phyloP scores from a whole-genome alignment of 2,797 vertebrate species.

The Crenuchus spilurus region DNA sequence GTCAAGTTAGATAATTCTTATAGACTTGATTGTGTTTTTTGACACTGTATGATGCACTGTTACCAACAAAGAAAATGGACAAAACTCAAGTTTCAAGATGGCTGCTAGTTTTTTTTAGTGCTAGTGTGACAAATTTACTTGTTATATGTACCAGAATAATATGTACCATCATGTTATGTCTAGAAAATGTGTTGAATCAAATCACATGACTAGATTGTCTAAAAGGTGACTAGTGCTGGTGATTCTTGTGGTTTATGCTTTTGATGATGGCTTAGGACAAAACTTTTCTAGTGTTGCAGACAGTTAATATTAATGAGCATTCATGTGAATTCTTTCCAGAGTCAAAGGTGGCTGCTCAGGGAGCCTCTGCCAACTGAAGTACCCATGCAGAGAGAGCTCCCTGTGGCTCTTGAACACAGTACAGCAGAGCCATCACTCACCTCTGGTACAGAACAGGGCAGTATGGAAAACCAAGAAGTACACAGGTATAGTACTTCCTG shows the following conservation, averaged over 20 bases:
- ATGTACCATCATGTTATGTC: no score
- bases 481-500: slow-evolving; percentile 61
- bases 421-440: slow-evolving; percentile 45
- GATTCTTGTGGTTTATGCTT: not conserved
- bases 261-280: not conserved
- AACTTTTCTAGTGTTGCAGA: not conserved
- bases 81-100: no score
- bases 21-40: no score
- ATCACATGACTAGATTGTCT: not conserved
- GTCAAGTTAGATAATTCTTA: no score
- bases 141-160: no score
- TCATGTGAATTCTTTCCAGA: slow-evolving; percentile 50
- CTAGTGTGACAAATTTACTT: no score
- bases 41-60: no score
- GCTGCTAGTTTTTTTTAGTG: no score
- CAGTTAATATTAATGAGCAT: not conserved
- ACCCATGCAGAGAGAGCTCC: slow-evolving; percentile 58
- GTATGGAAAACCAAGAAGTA: slow-evolving; percentile 58
- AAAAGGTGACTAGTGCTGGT: slow-evolving; percentile 4
- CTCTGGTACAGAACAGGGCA: slow-evolving; percentile 45
- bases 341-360: slow-evolving; percentile 59
- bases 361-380: slow-evolving; percentile 50
- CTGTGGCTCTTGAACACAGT: slow-evolving; percentile 50
- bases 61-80: no score
- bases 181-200: not conserved